Conservation (phyloP, 2,888 invertebrate genomes). For the Amphipoea oculea region DNA sequence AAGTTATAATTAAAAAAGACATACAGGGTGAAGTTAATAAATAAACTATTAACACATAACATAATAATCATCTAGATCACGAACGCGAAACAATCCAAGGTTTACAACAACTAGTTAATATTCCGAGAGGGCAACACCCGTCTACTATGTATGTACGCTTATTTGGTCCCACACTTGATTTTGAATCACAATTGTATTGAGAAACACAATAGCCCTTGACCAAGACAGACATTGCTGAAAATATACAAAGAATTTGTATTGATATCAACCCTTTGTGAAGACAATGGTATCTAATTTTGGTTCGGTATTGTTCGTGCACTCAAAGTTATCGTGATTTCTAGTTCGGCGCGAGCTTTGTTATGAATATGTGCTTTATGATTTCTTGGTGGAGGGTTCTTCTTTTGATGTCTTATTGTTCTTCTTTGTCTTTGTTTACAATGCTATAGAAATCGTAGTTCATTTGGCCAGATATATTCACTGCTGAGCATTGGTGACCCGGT, state of each 20-base stretch:
- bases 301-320: conserved; percentile 52
- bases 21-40: conserved; percentile 20
- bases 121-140: conserved; percentile 50
- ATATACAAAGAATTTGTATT: conserved; percentile 65
- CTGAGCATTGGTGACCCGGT: background rate
- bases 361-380: conserved; percentile 29
- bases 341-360: conserved; percentile 16
- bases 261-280: conserved; percentile 60
- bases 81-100: conserved; percentile 63
- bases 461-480: background rate
- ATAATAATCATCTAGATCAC: conserved; percentile 61
- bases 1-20: background rate
- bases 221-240: conserved; percentile 60
- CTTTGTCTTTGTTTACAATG: conserved; percentile 8
- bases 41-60: conserved; percentile 49
- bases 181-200: conserved; percentile 66
- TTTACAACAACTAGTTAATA: conserved; percentile 60
- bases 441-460: background rate
- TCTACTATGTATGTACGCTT: conserved; percentile 63
- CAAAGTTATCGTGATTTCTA: conserved; percentile 38
- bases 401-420: conserved; percentile 21
- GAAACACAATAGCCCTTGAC: conserved; percentile 66
- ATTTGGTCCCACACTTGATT: conserved; percentile 65
- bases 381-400: conserved; percentile 1
- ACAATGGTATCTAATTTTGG: conserved; percentile 64